Base-by-base conservation (phyloP, 2,113 vertebrate genomes). In the Tyrannus savana region DNA sequence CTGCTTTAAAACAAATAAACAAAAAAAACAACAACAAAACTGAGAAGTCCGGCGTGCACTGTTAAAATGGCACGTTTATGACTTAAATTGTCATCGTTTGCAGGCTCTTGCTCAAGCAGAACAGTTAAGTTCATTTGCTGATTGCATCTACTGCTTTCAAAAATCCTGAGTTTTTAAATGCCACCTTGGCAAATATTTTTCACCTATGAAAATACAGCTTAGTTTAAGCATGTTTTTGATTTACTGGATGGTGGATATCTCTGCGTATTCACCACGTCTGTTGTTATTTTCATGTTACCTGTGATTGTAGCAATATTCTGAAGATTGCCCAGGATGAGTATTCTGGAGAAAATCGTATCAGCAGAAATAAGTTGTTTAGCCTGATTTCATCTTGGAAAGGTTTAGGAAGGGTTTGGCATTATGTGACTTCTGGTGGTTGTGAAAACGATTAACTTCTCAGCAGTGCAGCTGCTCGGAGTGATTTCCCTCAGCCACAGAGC, bases 251-350 rank as follows among this genome's bases (percentile, higher is more conserved):
- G 63, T 59, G 50, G 22, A 1, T 59, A 14, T 16, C 30, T 12
- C 8, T 49, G 10, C 55, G 2, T 8, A 2, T 64, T 80, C n/a
- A 19, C 33, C 3, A 0, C 17, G 15, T 19, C 1, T n/a, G 23
- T 49, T 27, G 7, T 37, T 52, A n/a, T 41, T 89, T 85, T 60
- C 2, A 0, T 60, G 30, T 66, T 50, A 17, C 17, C 41, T 79
- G 14, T 14, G 14, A 22, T 19, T 39, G 11, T 85, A 67, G 27
- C 23, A 10, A 1, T n/a, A 37, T 89, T 84, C 49, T 53, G 41
- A 67, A 52, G 49, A 35, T 46, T 35, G 22, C 19, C 33, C 53
- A n/a, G 64, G 62, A 63, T 5, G 22, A 23, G 21, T 55, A 12
- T 76, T 35, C 23, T 23, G 22, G 41, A 52, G 63, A 58, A 89